These are phyloP conservation scores for Campoplex nolae DNA, from an alignment of 2,888 invertebrate species.

Conservation along the genomic window DNA sequence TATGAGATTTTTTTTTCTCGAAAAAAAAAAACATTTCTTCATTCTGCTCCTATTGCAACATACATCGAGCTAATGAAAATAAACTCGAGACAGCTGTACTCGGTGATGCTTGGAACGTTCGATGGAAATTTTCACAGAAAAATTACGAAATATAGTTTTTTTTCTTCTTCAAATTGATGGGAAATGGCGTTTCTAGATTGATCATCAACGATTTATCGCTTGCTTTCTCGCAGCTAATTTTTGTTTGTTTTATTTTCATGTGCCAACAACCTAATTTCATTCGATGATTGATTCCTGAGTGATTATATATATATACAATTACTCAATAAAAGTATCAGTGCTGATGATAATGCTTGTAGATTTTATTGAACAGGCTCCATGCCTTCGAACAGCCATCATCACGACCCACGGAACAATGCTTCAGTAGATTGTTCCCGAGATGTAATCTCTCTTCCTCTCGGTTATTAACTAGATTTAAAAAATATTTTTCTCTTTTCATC, in stretches of 20 bases:
- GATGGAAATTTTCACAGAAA: background rate
- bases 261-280: background rate
- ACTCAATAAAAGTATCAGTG: background rate
- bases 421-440: slow-evolving; percentile 24
- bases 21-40: background rate
- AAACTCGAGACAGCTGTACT: slow-evolving; percentile 2
- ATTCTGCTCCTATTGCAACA: background rate
- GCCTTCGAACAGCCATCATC: slow-evolving; percentile 1
- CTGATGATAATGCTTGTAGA: slow-evolving; percentile 6
- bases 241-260: background rate
- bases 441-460: slow-evolving; percentile 30
- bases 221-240: background rate
- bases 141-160: background rate
- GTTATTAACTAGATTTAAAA: slow-evolving; percentile 33
- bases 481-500: slow-evolving; percentile 5
- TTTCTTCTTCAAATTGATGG: background rate
- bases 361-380: slow-evolving; percentile 6
- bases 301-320: background rate
- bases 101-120: background rate
- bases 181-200: background rate
- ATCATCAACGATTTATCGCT: background rate
- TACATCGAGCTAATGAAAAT: background rate
- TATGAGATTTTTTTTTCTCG: background rate
- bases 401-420: slow-evolving; percentile 39
- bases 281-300: background rate